Conservation (phyloP, 2,113 vertebrate species). For the Natator depressus region DNA sequence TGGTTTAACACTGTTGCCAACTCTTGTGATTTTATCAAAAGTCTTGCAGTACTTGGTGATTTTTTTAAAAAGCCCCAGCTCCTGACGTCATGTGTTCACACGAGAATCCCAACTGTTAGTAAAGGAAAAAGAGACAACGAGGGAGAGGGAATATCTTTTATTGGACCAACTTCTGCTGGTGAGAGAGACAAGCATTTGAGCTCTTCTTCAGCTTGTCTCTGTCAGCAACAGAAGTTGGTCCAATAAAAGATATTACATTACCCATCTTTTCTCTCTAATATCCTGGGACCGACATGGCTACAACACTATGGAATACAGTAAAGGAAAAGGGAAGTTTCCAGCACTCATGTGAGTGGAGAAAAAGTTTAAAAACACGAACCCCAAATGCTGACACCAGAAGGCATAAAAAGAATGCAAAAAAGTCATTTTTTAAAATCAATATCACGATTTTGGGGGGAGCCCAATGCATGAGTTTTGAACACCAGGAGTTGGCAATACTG, state of each 20-base stretch:
- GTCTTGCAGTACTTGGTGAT: background rate
- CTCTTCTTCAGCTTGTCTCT: background rate
- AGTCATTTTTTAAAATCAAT: background rate
- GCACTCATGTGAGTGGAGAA: background rate
- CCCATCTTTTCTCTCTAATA: background rate
- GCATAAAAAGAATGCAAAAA: background rate
- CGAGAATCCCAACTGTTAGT: background rate
- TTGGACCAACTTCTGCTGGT: background rate
- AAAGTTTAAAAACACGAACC: fast-evolving
- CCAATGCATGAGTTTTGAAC: background rate
- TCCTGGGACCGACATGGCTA: background rate
- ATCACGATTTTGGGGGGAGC: too few relatives aligned
- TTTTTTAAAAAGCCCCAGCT: fast-evolving
- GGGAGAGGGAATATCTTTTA: background rate
- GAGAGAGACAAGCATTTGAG: background rate
- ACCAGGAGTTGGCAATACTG: background rate
- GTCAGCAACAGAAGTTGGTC: background rate
- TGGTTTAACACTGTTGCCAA: background rate
- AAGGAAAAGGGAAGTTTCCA: background rate
- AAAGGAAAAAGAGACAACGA: background rate
- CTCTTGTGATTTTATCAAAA: background rate
- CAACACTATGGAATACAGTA: background rate
- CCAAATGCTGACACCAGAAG: background rate
- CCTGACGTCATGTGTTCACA: background rate
- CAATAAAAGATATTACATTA: background rate